These are phyloP conservation scores for Pheosia tremula DNA, from an alignment of 2,888 invertebrate genomes.

Conservation along the genomic window DNA sequence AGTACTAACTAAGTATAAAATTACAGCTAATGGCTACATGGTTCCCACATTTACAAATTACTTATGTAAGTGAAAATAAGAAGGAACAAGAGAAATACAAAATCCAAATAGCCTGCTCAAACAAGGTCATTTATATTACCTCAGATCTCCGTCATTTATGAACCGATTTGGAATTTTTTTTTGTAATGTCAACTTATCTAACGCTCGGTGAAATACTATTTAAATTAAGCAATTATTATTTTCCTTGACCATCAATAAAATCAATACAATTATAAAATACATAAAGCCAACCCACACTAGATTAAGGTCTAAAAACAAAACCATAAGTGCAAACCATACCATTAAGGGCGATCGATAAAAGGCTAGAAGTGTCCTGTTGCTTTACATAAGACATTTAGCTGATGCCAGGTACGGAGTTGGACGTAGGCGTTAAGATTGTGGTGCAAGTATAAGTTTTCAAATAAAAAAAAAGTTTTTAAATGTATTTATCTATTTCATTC, in stretches of 20 bases:
- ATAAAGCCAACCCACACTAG: conserved; percentile 1
- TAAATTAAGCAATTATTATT: background rate
- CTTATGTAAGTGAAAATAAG: no score
- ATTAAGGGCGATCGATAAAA: conserved; percentile 45
- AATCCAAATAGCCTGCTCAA: no score
- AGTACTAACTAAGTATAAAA: no score
- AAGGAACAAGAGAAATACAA: no score
- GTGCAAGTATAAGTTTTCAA: background rate
- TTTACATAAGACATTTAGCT: conserved; percentile 76
- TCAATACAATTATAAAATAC: background rate
- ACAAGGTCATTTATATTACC: no score
- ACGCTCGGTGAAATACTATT: no score
- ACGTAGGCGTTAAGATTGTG: conserved; percentile 54
- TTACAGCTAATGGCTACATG: no score
- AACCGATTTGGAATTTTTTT: no score
- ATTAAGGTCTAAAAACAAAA: conserved; percentile 22
- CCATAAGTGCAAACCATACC: conserved; percentile 21
- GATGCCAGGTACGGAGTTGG: conserved; percentile 38
- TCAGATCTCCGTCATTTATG: no score
- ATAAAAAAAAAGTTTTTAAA: background rate
- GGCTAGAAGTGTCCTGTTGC: conserved; percentile 59
- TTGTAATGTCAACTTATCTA: no score
- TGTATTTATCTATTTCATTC: no score
- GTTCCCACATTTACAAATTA: no score
- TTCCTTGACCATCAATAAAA: background rate